Evolutionary conservation across 2,113 vertebrate species (phyloP).

Genomic region (Festucalex cinctus): DNA sequence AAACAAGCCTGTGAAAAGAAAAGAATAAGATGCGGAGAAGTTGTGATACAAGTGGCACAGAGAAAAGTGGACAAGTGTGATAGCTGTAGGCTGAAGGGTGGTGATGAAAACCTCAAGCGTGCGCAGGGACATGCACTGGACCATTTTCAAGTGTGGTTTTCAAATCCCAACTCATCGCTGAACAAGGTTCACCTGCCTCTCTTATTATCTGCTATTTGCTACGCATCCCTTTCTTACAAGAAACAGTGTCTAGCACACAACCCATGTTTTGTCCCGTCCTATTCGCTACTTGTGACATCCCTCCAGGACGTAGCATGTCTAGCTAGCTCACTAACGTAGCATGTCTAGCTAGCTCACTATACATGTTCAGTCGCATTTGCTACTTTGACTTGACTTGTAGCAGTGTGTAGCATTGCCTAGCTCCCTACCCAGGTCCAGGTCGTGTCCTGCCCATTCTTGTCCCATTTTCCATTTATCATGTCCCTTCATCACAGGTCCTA

Average conservation of each 20-base stretch:
- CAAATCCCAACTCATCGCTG: not conserved
- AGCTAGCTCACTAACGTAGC: too few relatives aligned
- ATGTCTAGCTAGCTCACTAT: not conserved
- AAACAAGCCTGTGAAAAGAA: not conserved
- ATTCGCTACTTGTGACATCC: too few relatives aligned
- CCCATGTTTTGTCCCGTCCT: too few relatives aligned
- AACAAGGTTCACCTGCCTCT: not conserved
- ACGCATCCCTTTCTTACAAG: too few relatives aligned
- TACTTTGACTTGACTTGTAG: not conserved
- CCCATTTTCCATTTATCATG: not conserved
- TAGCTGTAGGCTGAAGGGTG: not conserved
- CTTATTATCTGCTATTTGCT: too few relatives aligned
- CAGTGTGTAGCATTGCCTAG: not conserved
- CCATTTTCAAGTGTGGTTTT: not conserved
- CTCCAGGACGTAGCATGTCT: too few relatives aligned
- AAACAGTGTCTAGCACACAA: too few relatives aligned
- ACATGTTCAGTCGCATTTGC: not conserved
- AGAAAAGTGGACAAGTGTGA: constrained; percentile 1
- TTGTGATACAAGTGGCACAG: not conserved
- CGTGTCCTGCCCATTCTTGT: not conserved
- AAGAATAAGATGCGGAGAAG: not conserved
- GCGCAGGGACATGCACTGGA: not conserved
- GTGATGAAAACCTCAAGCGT: not conserved
- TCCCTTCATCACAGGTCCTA: not conserved
- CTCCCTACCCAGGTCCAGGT: not conserved